Conservation (phyloP, 2,888 invertebrate species). For the Cheilosia scutellata region DNA sequence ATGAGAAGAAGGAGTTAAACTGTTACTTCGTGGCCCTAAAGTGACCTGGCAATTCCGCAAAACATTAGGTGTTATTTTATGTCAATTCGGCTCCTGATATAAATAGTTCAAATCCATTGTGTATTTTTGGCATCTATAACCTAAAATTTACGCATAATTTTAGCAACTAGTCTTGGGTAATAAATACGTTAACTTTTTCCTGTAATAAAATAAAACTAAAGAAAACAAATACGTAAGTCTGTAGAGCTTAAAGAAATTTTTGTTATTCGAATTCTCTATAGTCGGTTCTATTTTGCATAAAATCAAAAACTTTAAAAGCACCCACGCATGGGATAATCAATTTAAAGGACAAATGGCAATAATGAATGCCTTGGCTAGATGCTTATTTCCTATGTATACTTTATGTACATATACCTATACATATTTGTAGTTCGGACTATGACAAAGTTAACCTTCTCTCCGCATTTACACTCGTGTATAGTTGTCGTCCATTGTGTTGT, state of each 20-base stretch:
- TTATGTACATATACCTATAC: too few relatives aligned
- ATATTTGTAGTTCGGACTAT: neutral
- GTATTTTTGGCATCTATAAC: too few relatives aligned
- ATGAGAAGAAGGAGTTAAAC: too few relatives aligned
- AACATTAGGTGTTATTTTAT: too few relatives aligned
- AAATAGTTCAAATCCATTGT: too few relatives aligned
- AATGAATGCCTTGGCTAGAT: neutral
- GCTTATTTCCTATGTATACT: neutral
- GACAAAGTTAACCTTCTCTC: slow-evolving; percentile 27
- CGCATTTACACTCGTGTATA: slow-evolving; percentile 6
- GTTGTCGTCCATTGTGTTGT: slow-evolving; percentile 29
- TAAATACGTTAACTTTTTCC: neutral
- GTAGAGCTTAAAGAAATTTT: too few relatives aligned
- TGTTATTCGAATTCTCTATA: too few relatives aligned
- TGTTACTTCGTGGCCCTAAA: too few relatives aligned
- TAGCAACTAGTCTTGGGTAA: neutral
- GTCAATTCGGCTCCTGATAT: too few relatives aligned
- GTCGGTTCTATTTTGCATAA: too few relatives aligned
- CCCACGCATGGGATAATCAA: slow-evolving; percentile 32
- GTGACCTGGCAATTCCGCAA: too few relatives aligned
- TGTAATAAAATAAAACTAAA: neutral
- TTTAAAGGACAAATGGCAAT: slow-evolving; percentile 45
- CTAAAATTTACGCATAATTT: too few relatives aligned
- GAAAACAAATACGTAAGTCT: neutral
- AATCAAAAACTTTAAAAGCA: neutral